Conservation (phyloP, 2,888 invertebrate species). For the Eupithecia exiguata region DNA sequence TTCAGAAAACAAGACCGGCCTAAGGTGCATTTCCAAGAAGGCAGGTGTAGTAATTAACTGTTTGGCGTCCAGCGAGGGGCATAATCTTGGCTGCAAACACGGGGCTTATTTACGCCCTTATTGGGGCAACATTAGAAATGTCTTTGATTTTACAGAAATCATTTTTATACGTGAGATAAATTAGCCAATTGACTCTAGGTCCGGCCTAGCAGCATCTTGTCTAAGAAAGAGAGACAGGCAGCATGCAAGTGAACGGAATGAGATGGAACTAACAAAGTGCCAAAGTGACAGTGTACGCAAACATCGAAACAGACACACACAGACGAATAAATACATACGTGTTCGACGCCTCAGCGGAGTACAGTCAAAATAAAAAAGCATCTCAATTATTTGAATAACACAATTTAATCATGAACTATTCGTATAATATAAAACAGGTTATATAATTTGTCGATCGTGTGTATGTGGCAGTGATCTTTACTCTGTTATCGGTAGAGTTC, state of each 20-base stretch:
- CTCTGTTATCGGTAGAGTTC: slow-evolving; percentile 62
- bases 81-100: neutral
- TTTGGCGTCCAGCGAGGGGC: neutral
- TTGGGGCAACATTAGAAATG: neutral
- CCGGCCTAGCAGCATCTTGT: slow-evolving; percentile 51
- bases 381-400: slow-evolving; percentile 83
- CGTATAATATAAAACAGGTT: slow-evolving; percentile 82
- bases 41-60: neutral
- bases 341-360: slow-evolving; percentile 82
- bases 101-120: neutral
- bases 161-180: neutral
- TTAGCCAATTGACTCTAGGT: neutral
- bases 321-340: slow-evolving; percentile 83
- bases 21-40: neutral
- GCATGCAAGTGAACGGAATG: slow-evolving; percentile 79
- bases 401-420: slow-evolving; percentile 84
- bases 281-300: slow-evolving; percentile 80
- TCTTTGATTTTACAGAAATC: neutral
- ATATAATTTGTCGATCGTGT: slow-evolving; percentile 80
- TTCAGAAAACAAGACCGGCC: neutral
- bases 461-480: slow-evolving; percentile 75
- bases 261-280: slow-evolving; percentile 70
- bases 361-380: slow-evolving; percentile 83
- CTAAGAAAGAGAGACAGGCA: slow-evolving; percentile 64
- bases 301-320: slow-evolving; percentile 83